Evolutionary conservation across 2,113 vertebrate species (phyloP).

Genomic region (Bufo gargarizans): DNA sequence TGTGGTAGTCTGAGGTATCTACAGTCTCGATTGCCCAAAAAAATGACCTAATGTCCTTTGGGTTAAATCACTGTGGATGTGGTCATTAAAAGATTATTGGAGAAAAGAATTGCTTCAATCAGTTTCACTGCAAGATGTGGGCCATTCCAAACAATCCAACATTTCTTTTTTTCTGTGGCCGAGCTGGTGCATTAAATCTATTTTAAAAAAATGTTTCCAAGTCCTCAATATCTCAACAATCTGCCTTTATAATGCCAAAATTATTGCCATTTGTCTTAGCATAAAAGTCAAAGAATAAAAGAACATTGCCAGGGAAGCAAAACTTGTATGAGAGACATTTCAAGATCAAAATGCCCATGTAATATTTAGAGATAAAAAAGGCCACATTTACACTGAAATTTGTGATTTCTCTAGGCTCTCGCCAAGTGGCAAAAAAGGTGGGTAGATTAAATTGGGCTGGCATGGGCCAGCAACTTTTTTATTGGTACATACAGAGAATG

Average conservation of each 20-base stretch:
- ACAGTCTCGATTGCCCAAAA: conserved; percentile 32
- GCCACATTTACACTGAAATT: too few relatives aligned
- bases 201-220: conserved; percentile 27
- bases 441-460: too few relatives aligned
- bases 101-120: conserved; percentile 40
- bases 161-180: conserved; percentile 12
- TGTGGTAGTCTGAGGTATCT: conserved; percentile 38
- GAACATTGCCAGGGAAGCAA: conserved; percentile 5
- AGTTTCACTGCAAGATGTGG: conserved; percentile 10
- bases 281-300: conserved; percentile 4
- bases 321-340: background rate
- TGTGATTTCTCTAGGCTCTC: too few relatives aligned
- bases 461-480: too few relatives aligned
- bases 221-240: conserved; percentile 9
- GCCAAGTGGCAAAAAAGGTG: too few relatives aligned
- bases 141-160: conserved; percentile 21
- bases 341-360: background rate
- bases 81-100: conserved; percentile 42
- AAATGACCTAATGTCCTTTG: conserved; percentile 52
- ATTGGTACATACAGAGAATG: too few relatives aligned
- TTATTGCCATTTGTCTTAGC: conserved; percentile 15
- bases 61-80: conserved; percentile 41
- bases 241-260: background rate
- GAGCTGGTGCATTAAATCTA: conserved; percentile 18
- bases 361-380: background rate